Conservation (phyloP, 35 echinoderm and acorn worm genomes). For the Ophioderma brevispina region DNA sequence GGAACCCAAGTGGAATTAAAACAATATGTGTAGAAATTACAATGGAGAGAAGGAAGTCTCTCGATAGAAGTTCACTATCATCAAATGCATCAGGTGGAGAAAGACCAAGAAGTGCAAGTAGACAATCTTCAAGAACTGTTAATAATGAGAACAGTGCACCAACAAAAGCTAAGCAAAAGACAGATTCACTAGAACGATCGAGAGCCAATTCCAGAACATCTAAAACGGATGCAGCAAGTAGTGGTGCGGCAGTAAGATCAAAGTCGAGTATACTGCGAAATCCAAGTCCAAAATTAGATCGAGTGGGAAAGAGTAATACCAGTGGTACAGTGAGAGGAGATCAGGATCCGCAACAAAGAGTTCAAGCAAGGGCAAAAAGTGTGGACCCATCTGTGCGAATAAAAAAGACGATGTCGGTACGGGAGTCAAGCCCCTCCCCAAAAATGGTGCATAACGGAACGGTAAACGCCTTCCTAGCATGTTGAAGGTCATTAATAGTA, state of each 20-base stretch:
- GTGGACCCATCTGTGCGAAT: background rate
- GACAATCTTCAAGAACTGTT: background rate
- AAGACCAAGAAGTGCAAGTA: background rate
- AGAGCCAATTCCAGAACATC: background rate
- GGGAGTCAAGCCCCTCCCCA: background rate
- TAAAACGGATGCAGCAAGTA: background rate
- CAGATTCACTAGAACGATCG: background rate
- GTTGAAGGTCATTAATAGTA: background rate
- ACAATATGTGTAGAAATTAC: constrained; percentile 5
- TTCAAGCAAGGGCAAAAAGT: background rate
- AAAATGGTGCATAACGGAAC: background rate
- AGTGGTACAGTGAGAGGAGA: constrained; percentile 2
- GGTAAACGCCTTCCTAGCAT: constrained; percentile 6
- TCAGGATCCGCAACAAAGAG: background rate
- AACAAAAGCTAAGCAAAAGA: background rate
- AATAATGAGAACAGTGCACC: background rate
- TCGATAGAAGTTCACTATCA: background rate
- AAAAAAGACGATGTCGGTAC: constrained; percentile 2
- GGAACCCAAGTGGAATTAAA: background rate
- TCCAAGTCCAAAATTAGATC: background rate
- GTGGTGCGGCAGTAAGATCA: background rate
- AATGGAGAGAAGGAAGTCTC: background rate
- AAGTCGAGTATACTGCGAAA: background rate
- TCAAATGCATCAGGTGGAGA: background rate
- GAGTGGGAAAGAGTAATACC: background rate